These are phyloP conservation scores for Caenorhabditis latens DNA, from an alignment of 1,140 invertebrate species.

Conservation along the genomic window DNA sequence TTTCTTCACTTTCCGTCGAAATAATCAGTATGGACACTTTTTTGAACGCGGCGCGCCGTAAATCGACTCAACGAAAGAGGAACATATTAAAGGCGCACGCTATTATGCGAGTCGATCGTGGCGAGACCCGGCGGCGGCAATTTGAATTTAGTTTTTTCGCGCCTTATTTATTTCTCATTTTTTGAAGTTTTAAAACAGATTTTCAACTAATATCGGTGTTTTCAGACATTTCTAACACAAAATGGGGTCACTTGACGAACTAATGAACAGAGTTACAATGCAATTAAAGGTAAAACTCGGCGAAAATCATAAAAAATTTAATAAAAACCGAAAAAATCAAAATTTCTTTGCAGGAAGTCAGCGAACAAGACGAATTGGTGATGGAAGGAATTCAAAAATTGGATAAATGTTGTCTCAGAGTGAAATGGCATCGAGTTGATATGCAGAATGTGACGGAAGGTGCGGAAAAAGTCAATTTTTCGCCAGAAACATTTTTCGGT, in stretches of 20 bases:
- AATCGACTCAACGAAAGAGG: conserved; percentile 32
- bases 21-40: conserved; percentile 34
- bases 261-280: neutral
- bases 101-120: neutral
- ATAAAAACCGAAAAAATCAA: no score
- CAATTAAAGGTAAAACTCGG: neutral
- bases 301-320: neutral
- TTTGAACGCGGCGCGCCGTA: conserved; percentile 49
- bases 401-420: neutral
- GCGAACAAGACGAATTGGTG: conserved; percentile 7
- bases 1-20: neutral
- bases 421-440: neutral
- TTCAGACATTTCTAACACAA: neutral
- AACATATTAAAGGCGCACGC: conserved; percentile 25
- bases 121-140: conserved; percentile 18
- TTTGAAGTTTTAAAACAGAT: neutral
- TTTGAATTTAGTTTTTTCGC: neutral
- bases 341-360: neutral
- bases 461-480: neutral
- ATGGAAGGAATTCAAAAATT: conserved; percentile 3
- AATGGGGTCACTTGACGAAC: conserved; percentile 25
- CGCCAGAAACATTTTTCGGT: no score
- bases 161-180: neutral
- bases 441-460: neutral
- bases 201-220: neutral